These are phyloP conservation scores for Caenorhabditis virilis DNA, from an alignment of 2,888 invertebrate genomes.

Conservation along the genomic window DNA sequence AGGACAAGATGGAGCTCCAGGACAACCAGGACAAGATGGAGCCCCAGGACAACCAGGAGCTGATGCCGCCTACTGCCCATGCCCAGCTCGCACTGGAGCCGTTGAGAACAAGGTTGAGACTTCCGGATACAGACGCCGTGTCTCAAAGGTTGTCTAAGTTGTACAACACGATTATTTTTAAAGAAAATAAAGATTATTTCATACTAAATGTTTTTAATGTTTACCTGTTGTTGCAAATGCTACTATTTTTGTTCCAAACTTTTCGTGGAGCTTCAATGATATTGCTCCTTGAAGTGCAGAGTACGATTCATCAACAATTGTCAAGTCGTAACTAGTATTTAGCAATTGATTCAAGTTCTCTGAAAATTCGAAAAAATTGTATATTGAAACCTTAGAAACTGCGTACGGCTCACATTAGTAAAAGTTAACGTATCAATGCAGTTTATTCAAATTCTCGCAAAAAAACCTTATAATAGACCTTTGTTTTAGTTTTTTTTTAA, in stretches of 20 bases:
- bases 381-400: no score
- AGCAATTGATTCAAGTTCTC: no score
- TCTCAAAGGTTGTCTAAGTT: conserved; percentile 36
- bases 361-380: no score
- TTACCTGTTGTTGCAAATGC: conserved; percentile 44
- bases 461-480: no score
- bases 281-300: conserved; percentile 34
- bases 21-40: conserved; percentile 44
- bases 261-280: conserved; percentile 33
- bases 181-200: conserved; percentile 2
- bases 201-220: not conserved
- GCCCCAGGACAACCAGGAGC: no score
- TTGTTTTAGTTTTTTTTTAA: no score
- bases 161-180: not conserved
- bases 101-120: conserved; percentile 30
- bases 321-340: conserved; percentile 28
- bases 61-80: no score
- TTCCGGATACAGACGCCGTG: conserved; percentile 26
- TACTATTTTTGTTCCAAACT: conserved; percentile 31
- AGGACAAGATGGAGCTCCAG: conserved; percentile 33
- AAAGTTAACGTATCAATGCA: no score
- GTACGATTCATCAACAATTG: conserved; percentile 41
- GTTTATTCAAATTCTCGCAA: no score
- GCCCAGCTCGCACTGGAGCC: conserved; percentile 34
- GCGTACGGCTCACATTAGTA: no score